These are phyloP conservation scores for Protonibea diacanthus DNA, from an alignment of 2,797 vertebrate species.

Conservation along the genomic window DNA sequence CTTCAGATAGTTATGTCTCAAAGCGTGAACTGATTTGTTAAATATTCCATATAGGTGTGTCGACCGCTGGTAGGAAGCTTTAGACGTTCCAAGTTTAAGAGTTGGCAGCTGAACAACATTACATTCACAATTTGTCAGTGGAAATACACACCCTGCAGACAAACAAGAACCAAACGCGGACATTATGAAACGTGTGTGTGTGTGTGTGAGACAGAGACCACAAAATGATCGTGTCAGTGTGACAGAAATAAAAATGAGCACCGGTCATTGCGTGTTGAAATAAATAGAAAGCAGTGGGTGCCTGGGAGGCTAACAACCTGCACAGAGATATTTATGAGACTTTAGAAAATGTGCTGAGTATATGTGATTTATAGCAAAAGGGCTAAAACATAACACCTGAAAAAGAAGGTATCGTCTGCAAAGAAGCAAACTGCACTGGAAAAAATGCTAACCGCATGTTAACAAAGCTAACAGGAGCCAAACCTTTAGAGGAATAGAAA, in stretches of 20 bases:
- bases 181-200: constrained; percentile 1
- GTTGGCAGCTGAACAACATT: constrained; percentile 9
- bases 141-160: constrained; percentile 30
- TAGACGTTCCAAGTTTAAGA: neutral
- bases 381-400: too few species aligned
- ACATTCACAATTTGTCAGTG: constrained; percentile 13
- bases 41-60: constrained; percentile 18
- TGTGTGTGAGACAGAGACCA: neutral
- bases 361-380: too few species aligned
- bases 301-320: neutral
- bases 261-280: neutral
- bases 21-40: constrained; percentile 7
- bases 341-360: too few species aligned
- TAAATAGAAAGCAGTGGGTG: neutral
- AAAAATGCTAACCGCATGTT: too few species aligned
- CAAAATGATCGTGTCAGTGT: neutral
- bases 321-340: too few species aligned
- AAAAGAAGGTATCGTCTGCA: too few species aligned
- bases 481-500: neutral
- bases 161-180: constrained; percentile 4
- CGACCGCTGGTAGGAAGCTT: neutral
- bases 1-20: neutral
- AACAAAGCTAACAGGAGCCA: neutral
- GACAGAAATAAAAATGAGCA: neutral
- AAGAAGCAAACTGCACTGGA: too few species aligned